Percentiles rank a stretch among this genome's conserved stretches.
Conservation (phyloP, 1,140 invertebrate species). For the Papilio helenus region DNA sequence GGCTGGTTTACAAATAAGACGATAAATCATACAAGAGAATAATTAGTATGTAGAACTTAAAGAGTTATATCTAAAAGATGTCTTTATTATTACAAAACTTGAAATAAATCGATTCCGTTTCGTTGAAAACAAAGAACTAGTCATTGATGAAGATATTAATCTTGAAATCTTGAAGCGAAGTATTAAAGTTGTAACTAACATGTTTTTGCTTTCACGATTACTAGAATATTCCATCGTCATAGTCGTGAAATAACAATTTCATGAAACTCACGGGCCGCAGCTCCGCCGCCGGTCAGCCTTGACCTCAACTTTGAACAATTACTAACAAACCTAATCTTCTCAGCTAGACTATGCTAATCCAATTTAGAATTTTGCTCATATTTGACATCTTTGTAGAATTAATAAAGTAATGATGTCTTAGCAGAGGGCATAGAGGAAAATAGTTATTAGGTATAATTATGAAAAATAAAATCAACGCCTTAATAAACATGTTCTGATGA, state of each 20-base stretch:
- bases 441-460: background rate
- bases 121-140: too few species aligned
- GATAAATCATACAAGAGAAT: background rate
- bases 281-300: background rate
- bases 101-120: too few species aligned
- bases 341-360: slow-evolving; percentile 13
- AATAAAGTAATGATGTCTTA: background rate
- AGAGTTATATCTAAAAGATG: too few species aligned
- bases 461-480: background rate
- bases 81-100: too few species aligned
- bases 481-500: too few species aligned
- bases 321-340: slow-evolving; percentile 9
- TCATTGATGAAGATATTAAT: background rate
- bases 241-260: slow-evolving; percentile 19
- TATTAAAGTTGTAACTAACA: slow-evolving; percentile 2
- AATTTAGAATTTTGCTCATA: slow-evolving; percentile 1
- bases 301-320: slow-evolving; percentile 24
- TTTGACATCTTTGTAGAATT: slow-evolving; percentile 18
- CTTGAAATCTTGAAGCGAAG: background rate
- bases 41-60: background rate
- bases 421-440: background rate
- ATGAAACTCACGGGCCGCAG: background rate
- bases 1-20: background rate
- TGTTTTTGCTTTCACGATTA: slow-evolving; percentile 3
- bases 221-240: slow-evolving; percentile 4